Evolutionary conservation across 2,888 invertebrate species (phyloP), one percentile per base, ranked within the genome.

Genomic region (Mayetiola destructor): DNA sequence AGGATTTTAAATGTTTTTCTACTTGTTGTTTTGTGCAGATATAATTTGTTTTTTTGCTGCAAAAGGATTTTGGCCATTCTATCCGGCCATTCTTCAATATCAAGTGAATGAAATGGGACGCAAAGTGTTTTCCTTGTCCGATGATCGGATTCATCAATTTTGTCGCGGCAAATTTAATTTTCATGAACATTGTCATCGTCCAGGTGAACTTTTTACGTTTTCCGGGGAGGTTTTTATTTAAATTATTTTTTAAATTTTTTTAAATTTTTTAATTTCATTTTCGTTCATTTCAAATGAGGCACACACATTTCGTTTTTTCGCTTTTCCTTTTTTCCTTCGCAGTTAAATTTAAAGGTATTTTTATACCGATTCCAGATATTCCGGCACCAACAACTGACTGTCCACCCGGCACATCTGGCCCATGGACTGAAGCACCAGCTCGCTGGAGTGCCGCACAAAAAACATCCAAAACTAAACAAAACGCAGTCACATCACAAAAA

Each of bases 11-110:
- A 39, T 39, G 3, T 39, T 32, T 6, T 32, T 10, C 18, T 20
- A 18, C 20, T 10, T 39, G 29, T 53, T 30, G 21, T n/a, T 56
- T 18, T 16, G 39, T 56, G n/a, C 30, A 71, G 71, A 72, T 59
- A 69, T 71, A 2, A 64, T 71, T 55, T 71, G 71, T 57, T 69
- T 66, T 59, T 71, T 66, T 62, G 71, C 71, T 40, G 70, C 72
- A 2, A 72, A 68, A 58, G 71, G 71, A 3, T 71, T 70, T 57
- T 71, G 71, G 71, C 71, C 71, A 0, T 70, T 68, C 59, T 66
- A 71, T 55, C 72, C 71, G 14, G 64, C 68, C 1, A 68, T 68
- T 52, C 66, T 72, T 67, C 68, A 70, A 59, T 52, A 61, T 18
- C 67, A 66, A 9, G 72, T 71, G 12, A 66, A 71, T 60, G 62